Evolutionary conservation across 2,888 invertebrate genomes (phyloP).

Genomic region (Fragum fragum): DNA sequence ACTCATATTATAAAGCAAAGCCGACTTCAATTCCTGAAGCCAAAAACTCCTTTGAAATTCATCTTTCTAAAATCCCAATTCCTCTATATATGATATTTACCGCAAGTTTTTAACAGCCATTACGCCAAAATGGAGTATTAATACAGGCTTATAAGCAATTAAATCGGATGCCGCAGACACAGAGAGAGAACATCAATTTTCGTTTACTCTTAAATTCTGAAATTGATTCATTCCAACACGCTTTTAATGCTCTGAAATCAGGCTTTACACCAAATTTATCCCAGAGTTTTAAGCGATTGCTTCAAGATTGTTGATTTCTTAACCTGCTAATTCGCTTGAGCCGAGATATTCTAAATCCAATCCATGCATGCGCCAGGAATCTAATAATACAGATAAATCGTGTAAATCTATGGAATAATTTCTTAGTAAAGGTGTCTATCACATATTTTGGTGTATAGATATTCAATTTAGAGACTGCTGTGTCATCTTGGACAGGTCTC

Average conservation of each 20-base stretch:
- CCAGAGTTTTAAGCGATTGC: slow-evolving; percentile 50
- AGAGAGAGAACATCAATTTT: slow-evolving; percentile 35
- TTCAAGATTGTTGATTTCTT: slow-evolving; percentile 16
- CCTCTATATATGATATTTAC: slow-evolving; percentile 49
- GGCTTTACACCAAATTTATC: slow-evolving; percentile 58
- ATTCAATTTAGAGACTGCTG: too few relatives aligned
- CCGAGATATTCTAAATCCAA: not conserved
- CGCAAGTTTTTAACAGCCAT: slow-evolving; percentile 40
- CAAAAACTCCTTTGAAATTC: slow-evolving; percentile 58
- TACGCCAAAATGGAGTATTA: slow-evolving; percentile 50
- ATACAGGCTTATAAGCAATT: slow-evolving; percentile 55
- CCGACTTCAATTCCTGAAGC: slow-evolving; percentile 46
- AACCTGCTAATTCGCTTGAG: not conserved
- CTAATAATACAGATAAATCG: not conserved
- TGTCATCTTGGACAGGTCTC: too few relatives aligned
- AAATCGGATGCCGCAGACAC: slow-evolving; percentile 44
- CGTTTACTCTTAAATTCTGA: slow-evolving; percentile 49
- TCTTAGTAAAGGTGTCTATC: not conserved
- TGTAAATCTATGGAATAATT: not conserved
- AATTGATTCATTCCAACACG: slow-evolving; percentile 47
- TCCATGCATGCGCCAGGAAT: not conserved
- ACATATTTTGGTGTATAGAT: not conserved
- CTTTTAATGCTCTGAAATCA: slow-evolving; percentile 49
- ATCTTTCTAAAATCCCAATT: slow-evolving; percentile 57
- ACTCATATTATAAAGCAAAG: slow-evolving; percentile 50